phyloP scores from a whole-genome alignment of 2,888 invertebrate genomes.

The Polyploca ridens region DNA sequence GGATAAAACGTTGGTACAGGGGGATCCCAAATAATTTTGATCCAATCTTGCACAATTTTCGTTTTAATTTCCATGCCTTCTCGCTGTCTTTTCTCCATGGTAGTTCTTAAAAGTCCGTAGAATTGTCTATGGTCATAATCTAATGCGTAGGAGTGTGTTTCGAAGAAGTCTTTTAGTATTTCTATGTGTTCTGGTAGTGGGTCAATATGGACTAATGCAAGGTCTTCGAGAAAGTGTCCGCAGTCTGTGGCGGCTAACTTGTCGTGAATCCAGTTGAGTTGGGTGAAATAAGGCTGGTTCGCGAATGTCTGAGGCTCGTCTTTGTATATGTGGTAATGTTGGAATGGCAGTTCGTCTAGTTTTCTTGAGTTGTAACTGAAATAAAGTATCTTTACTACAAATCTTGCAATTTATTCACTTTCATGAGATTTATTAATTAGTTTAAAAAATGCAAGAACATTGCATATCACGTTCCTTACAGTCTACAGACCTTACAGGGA shows the following conservation, averaged over 20 bases:
- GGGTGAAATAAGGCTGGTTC: constrained; percentile 88
- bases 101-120: constrained; percentile 85
- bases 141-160: constrained; percentile 88
- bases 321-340: constrained; percentile 86
- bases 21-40: constrained; percentile 76
- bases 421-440: no score
- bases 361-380: constrained; percentile 90
- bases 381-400: neutral
- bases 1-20: constrained; percentile 86
- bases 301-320: constrained; percentile 85
- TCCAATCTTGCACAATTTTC: constrained; percentile 73
- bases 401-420: no score
- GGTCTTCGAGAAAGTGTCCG: constrained; percentile 90
- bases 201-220: constrained; percentile 83
- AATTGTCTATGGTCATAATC: constrained; percentile 93
- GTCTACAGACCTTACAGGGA: no score
- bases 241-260: constrained; percentile 92
- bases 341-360: constrained; percentile 93
- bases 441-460: no score
- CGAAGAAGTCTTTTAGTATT: constrained; percentile 88
- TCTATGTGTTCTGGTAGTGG: constrained; percentile 80
- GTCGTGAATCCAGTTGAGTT: constrained; percentile 91
- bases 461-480: no score
- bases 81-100: constrained; percentile 67
- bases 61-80: constrained; percentile 63